These are phyloP conservation scores for Dyspetes luteomarginatus DNA, from an alignment of 2,888 invertebrate genomes.

Conservation along the genomic window DNA sequence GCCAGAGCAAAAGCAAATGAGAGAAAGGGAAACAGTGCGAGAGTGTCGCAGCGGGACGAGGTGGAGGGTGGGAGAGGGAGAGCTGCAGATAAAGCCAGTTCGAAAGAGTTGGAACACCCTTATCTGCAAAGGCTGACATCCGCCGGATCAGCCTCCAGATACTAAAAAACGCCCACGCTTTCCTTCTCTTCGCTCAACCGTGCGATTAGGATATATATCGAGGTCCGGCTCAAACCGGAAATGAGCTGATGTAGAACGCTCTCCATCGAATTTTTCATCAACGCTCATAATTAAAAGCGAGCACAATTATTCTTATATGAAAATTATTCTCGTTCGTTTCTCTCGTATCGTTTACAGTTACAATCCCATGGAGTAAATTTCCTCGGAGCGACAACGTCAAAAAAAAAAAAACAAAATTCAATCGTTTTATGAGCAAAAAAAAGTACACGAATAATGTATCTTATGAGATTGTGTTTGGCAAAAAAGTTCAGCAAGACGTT, in stretches of 20 bases:
- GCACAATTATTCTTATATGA: neutral
- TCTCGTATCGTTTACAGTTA: neutral
- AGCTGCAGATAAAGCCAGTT: slow-evolving; percentile 78
- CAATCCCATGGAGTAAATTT: neutral
- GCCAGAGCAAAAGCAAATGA: slow-evolving; percentile 64
- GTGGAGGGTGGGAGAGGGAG: slow-evolving; percentile 58
- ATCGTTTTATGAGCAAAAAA: neutral
- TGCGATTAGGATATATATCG: slow-evolving; percentile 59
- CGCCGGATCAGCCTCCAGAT: slow-evolving; percentile 83
- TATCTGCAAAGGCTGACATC: slow-evolving; percentile 81
- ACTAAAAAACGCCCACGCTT: slow-evolving; percentile 81
- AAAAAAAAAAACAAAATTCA: neutral
- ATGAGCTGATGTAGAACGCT: slow-evolving; percentile 55
- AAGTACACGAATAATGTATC: neutral
- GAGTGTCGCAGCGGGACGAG: slow-evolving; percentile 60
- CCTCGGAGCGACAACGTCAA: neutral
- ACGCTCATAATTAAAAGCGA: neutral
- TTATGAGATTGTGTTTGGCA: slow-evolving; percentile 36
- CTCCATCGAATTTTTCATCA: slow-evolving; percentile 34
- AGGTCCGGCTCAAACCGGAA: slow-evolving; percentile 61
- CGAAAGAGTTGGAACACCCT: slow-evolving; percentile 79
- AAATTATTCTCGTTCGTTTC: neutral
- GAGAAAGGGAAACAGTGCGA: slow-evolving; percentile 50
- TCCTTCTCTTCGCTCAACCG: slow-evolving; percentile 75
- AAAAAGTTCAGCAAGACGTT: slow-evolving; percentile 52